Percentiles rank a stretch among this genome's conserved stretches.
Conservation (phyloP, 2,113 vertebrate species). For the Natator depressus region DNA sequence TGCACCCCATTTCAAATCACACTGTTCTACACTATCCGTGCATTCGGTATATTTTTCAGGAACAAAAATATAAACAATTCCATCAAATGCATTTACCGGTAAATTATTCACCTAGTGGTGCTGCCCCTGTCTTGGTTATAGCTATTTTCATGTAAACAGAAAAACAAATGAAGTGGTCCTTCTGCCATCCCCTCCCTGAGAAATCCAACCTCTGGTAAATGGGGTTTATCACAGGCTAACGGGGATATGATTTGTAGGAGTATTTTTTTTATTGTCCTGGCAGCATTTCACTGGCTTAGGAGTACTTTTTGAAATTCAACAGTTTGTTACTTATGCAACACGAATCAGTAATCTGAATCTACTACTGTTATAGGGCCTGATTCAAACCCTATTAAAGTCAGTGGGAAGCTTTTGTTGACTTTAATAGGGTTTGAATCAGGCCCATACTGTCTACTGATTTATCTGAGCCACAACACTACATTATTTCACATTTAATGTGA, state of each 20-base stretch:
- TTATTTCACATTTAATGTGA: not conserved
- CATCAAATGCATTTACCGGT: not conserved
- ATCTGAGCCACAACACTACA: not conserved
- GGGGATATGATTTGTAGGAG: not conserved
- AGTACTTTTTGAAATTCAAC: not conserved
- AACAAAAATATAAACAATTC: not conserved
- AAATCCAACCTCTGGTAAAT: not conserved
- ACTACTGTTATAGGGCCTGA: not conserved
- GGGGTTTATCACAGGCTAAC: not conserved
- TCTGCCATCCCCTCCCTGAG: not conserved
- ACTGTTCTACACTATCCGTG: not conserved
- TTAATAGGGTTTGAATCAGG: constrained; percentile 1
- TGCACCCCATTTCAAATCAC: not conserved
- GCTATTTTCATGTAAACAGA: not conserved
- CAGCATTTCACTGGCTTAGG: not conserved
- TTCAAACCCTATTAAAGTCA: not conserved
- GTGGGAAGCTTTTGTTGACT: not conserved
- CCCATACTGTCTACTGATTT: not conserved
- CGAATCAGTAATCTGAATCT: not conserved
- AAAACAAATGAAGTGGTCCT: not conserved
- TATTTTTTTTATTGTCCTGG: not conserved
- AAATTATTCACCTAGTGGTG: not conserved
- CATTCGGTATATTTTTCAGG: not conserved
- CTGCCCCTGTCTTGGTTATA: not conserved
- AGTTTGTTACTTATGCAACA: not conserved